phyloP scores from a whole-genome alignment of 2,888 invertebrate species.

The Melolontha melolontha region DNA sequence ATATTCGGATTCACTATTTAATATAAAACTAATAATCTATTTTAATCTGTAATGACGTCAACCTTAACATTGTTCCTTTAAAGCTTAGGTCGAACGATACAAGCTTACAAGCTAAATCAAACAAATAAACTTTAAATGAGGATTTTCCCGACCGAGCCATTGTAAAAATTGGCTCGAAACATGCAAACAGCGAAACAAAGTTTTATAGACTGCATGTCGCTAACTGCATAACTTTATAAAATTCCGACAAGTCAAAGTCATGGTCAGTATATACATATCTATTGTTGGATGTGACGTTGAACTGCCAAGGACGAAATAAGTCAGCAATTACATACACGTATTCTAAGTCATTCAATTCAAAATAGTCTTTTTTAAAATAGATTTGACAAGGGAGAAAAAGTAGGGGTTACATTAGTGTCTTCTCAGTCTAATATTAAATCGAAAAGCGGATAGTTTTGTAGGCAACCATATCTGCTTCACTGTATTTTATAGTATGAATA shows the following conservation, averaged over 20 bases:
- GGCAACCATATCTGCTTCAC: not conserved
- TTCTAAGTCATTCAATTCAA: too few species aligned
- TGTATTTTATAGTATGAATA: not conserved
- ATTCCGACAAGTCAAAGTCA: constrained; percentile 54
- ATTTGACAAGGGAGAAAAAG: too few species aligned
- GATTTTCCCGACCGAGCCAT: not conserved
- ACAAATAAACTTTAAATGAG: not conserved
- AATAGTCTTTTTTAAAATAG: too few species aligned
- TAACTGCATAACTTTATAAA: constrained; percentile 46
- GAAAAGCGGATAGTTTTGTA: not conserved
- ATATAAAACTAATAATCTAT: too few species aligned
- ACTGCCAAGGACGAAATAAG: constrained; percentile 48
- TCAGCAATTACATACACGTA: constrained; percentile 1
- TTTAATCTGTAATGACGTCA: too few species aligned
- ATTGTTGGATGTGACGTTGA: constrained; percentile 54
- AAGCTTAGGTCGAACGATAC: too few species aligned
- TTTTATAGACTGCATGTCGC: constrained; percentile 54
- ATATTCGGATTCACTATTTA: too few species aligned
- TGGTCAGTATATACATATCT: constrained; percentile 49
- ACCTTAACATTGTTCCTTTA: too few species aligned
- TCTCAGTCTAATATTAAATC: too few species aligned
- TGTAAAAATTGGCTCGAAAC: constrained; percentile 5
- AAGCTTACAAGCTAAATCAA: not conserved
- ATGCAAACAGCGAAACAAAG: constrained; percentile 11
- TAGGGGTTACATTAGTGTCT: not conserved